phyloP scores from a whole-genome alignment of 2,888 invertebrate species.

The Andrena fulva region DNA sequence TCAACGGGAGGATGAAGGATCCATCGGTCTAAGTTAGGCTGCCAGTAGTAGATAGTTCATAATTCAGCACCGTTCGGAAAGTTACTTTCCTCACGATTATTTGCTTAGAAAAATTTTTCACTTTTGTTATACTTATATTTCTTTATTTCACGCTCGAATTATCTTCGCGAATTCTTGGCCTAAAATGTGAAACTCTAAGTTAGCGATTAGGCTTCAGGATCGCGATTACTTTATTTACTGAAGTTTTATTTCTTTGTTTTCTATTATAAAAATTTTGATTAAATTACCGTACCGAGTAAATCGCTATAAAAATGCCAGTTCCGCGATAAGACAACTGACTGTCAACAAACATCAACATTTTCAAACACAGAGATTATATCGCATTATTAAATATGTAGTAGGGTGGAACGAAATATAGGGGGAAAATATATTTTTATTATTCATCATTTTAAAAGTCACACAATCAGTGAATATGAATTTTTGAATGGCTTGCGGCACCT shows the following conservation, averaged over 20 bases:
- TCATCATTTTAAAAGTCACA: too few species aligned
- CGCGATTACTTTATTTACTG: too few species aligned
- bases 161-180: background rate
- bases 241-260: too few species aligned
- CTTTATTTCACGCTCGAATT: background rate
- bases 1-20: background rate
- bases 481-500: too few species aligned
- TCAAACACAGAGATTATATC: background rate
- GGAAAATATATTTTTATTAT: too few species aligned
- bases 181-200: background rate
- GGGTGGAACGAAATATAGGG: too few species aligned
- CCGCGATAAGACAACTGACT: background rate
- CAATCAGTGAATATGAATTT: too few species aligned
- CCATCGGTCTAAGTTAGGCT: constrained; percentile 4
- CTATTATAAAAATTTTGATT: too few species aligned
- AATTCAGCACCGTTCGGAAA: background rate
- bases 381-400: too few species aligned
- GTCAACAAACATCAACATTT: background rate
- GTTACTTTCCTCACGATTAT: background rate
- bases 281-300: too few species aligned
- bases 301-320: background rate
- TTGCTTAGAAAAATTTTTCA: too few species aligned
- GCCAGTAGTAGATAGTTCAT: background rate
- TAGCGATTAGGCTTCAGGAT: too few species aligned
- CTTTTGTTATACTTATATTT: background rate